Evolutionary conservation across 2,113 vertebrate species (phyloP).

Genomic region (Rana temporaria): DNA sequence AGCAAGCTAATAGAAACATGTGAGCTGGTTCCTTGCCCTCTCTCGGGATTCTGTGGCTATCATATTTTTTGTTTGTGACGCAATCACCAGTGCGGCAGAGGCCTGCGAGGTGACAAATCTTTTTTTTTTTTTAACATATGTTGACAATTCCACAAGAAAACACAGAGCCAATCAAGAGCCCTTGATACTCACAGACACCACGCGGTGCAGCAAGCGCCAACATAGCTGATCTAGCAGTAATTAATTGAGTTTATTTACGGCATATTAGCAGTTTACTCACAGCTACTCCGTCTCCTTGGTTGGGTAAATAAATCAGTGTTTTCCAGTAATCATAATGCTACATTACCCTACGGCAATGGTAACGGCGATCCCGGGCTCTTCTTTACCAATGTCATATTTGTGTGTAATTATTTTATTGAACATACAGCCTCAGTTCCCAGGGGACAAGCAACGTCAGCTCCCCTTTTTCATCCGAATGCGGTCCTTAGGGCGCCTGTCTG

Average conservation of each 20-base stretch:
- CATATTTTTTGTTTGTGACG: too few species aligned
- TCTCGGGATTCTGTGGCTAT: too few species aligned
- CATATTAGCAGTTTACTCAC: neutral
- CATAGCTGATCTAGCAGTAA: neutral
- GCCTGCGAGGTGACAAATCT: too few species aligned
- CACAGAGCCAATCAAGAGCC: too few species aligned
- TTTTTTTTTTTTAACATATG: too few species aligned
- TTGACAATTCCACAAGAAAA: too few species aligned
- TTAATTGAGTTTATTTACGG: constrained; percentile 9
- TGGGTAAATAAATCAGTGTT: constrained; percentile 3
- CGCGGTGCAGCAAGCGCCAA: too few species aligned
- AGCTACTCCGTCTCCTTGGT: neutral
- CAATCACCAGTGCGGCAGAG: too few species aligned
- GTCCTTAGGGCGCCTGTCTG: constrained; percentile 24
- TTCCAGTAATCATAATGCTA: neutral
- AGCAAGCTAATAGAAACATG: too few species aligned
- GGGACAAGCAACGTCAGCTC: constrained; percentile 11
- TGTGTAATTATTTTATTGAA: constrained; percentile 33
- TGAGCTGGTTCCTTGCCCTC: too few species aligned
- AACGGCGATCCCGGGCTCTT: constrained; percentile 1
- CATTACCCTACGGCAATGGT: neutral
- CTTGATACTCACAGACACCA: too few species aligned
- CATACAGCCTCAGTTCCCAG: neutral
- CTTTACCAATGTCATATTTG: constrained; percentile 24
- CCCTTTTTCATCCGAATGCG: neutral